These are phyloP conservation scores for Pangasius krempfi DNA, from an alignment of 2,797 vertebrate species.

Conservation along the genomic window DNA sequence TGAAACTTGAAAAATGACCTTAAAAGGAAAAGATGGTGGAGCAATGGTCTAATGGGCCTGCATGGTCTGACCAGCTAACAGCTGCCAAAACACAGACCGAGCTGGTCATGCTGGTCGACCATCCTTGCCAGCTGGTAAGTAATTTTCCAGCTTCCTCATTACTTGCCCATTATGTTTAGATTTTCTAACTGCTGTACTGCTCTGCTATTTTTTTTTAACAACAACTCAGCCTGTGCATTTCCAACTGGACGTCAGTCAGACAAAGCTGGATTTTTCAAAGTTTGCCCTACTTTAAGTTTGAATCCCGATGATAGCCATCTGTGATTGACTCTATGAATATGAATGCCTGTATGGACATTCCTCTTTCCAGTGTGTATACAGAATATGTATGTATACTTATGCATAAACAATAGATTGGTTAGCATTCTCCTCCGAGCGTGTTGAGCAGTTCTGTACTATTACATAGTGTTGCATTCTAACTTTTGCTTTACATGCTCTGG, in stretches of 20 bases:
- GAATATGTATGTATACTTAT: background rate
- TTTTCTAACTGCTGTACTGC: background rate
- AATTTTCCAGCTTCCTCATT: constrained; percentile 2
- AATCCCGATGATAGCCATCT: background rate
- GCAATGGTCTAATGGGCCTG: constrained; percentile 10
- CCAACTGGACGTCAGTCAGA: background rate
- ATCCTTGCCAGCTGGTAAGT: constrained; percentile 25
- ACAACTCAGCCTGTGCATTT: background rate
- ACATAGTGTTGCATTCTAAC: background rate
- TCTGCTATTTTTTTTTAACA: background rate
- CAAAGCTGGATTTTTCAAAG: background rate
- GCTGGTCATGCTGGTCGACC: constrained; percentile 14
- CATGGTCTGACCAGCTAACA: constrained; percentile 2
- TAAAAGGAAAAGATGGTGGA: constrained; percentile 10
- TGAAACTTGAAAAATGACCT: constrained; percentile 11
- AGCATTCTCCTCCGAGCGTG: background rate
- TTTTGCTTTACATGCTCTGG: background rate
- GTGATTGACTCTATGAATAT: background rate
- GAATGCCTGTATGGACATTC: background rate
- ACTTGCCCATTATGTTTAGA: constrained; percentile 3
- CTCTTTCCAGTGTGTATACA: background rate
- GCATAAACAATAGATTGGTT: background rate
- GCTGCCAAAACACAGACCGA: constrained; percentile 31
- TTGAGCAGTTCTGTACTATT: background rate
- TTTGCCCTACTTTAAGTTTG: background rate